Conservation (phyloP, 2,888 invertebrate species). For the Scaptomyza cyrtandrae region DNA sequence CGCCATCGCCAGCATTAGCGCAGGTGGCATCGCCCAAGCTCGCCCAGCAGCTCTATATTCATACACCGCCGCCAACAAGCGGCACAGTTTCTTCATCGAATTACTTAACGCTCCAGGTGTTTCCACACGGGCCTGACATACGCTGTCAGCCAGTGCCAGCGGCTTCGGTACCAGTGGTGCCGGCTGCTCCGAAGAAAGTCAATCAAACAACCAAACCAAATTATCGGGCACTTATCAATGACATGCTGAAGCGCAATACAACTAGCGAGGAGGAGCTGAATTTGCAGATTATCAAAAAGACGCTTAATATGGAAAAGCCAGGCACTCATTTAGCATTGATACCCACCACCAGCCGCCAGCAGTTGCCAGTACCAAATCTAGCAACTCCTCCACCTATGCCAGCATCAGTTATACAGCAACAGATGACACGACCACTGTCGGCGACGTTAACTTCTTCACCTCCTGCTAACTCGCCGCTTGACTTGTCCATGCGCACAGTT, state of each 20-base stretch:
- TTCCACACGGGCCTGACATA: constrained; percentile 70
- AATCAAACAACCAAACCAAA: constrained; percentile 74
- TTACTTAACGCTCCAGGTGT: constrained; percentile 67
- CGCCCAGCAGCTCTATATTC: constrained; percentile 39
- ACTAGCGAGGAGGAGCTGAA: constrained; percentile 83
- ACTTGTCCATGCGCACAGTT: constrained; percentile 94
- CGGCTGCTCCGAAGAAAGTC: constrained; percentile 52
- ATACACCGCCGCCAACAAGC: constrained; percentile 41
- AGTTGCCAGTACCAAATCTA: constrained; percentile 8
- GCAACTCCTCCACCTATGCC: constrained; percentile 4
- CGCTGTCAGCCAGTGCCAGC: constrained; percentile 48
- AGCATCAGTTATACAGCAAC: constrained; percentile 14
- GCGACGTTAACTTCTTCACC: constrained; percentile 23
- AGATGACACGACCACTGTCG: constrained; percentile 2
- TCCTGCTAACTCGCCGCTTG: constrained; percentile 88
- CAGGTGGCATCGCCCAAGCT: constrained; percentile 75
- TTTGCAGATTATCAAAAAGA: constrained; percentile 83
- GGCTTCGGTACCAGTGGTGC: constrained; percentile 6
- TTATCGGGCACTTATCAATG: constrained; percentile 82
- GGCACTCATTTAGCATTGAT: neutral
- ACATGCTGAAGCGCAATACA: constrained; percentile 79
- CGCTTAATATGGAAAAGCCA: constrained; percentile 78
- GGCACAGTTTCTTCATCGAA: constrained; percentile 30
- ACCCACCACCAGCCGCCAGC: constrained; percentile 1
- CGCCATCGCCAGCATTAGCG: constrained; percentile 74